Evolutionary conservation across 1,140 invertebrate genomes (phyloP).

Genomic region (Camponotus pennsylvanicus): DNA sequence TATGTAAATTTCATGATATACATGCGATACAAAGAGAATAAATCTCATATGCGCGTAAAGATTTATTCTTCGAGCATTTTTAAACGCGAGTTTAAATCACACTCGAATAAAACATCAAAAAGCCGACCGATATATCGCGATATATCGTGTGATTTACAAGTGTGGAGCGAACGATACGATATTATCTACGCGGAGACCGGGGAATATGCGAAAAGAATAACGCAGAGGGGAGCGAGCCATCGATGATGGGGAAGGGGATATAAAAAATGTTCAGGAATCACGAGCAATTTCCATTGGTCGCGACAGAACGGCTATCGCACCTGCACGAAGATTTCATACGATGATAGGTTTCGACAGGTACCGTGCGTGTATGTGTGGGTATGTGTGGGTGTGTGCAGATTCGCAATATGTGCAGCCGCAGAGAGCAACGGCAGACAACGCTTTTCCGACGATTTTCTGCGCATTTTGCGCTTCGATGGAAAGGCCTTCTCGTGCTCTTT

Average conservation of each 20-base stretch:
- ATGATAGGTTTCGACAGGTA: conserved; percentile 71
- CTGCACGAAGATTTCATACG: conserved; percentile 66
- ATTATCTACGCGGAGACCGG: conserved; percentile 36
- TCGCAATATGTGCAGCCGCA: conserved; percentile 53
- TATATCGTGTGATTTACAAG: conserved; percentile 52
- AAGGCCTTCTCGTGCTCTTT: background rate
- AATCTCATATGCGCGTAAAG: background rate
- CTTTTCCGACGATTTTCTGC: conserved; percentile 60
- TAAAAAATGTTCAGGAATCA: conserved; percentile 71
- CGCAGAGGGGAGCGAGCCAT: background rate
- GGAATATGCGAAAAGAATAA: conserved; percentile 34
- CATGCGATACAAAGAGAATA: background rate
- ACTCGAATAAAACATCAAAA: conserved; percentile 33
- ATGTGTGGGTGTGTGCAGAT: too few relatives aligned
- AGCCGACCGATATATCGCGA: conserved; percentile 10
- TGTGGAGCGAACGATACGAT: conserved; percentile 43
- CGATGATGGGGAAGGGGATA: background rate
- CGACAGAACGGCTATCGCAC: conserved; percentile 57
- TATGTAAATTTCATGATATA: background rate
- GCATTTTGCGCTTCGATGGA: conserved; percentile 58
- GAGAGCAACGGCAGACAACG: background rate
- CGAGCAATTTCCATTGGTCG: conserved; percentile 68
- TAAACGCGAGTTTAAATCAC: conserved; percentile 15
- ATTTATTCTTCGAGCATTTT: conserved; percentile 3
- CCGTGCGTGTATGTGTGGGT: background rate